Percentiles rank a stretch among this genome's conserved stretches.
Conservation (phyloP, 53 echinoderm and acorn worm genomes). For the Holothuria scabra region DNA sequence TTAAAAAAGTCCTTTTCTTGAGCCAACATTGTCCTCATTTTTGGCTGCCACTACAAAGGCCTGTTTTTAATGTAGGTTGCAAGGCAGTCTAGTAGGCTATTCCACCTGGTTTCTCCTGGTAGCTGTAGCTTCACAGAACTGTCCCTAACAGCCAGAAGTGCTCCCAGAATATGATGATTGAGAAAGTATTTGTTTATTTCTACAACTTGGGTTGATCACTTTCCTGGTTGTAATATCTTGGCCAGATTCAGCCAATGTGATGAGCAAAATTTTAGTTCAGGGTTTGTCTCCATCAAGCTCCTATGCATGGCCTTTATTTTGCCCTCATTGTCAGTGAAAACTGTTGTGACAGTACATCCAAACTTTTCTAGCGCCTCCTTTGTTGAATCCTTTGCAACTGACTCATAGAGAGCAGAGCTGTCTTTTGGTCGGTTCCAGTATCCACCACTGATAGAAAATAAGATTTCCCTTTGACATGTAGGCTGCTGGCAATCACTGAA, state of each 20-base stretch:
- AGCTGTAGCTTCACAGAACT: conserved; percentile 30
- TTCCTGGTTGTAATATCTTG: neutral
- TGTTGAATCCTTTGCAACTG: conserved; percentile 1
- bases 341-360: conserved; percentile 13
- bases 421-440: conserved; percentile 26
- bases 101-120: conserved; percentile 42
- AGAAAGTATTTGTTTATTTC: conserved; percentile 24
- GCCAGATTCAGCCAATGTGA: conserved; percentile 37
- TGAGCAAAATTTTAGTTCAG: conserved; percentile 17
- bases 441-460: conserved; percentile 33
- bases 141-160: neutral
- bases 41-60: neutral
- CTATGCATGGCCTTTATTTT: conserved; percentile 7
- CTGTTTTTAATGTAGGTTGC: conserved; percentile 6
- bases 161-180: conserved; percentile 18
- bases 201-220: conserved; percentile 25
- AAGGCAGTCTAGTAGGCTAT: conserved; percentile 3
- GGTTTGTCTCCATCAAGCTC: conserved; percentile 5
- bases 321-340: conserved; percentile 24
- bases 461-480: conserved; percentile 21
- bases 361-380: conserved; percentile 5
- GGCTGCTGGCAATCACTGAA: conserved; percentile 21
- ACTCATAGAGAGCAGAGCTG: conserved; percentile 13
- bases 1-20: neutral
- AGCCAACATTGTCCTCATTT: neutral